Base-by-base conservation (phyloP, 2,888 invertebrate genomes). In the Troides helena region DNA sequence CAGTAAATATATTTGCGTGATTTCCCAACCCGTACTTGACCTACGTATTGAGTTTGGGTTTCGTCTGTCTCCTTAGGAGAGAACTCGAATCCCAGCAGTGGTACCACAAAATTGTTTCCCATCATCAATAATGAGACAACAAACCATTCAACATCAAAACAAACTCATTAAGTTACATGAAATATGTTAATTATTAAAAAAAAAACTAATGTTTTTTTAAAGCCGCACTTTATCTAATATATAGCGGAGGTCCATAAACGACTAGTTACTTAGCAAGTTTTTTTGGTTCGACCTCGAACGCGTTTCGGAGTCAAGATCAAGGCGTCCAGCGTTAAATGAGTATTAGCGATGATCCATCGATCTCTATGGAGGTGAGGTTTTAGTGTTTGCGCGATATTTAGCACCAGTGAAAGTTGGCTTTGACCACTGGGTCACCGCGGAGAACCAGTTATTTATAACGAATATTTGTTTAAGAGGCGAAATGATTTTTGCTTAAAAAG, bases 371-470 rank as follows among this genome's bases (percentile, higher is more conserved):
- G 57, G 69, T 25, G 68, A 21, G 56, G 50, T 10, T 21, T 63
- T 46, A 21, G 36, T 69, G 53, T 68, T 68, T 65, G 64, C 59
- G 65, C 30, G 69, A 69, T 69, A 61, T 69, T 69, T 69, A 69
- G 65, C 69, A 65, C 25, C 65, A 60, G 69, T 69, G 69, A 69
- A 69, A 69, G 69, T 69, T 39, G 25, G 36, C 46, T 23, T 50
- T 21, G 43, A 21, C 17, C n/a, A 14, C 59, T 64, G 68, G 68
- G 63, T 62, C 68, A 62, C n/a, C 39, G 57, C 30, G 6, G 57
- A 21, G 58, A 46, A 68, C 68, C 68, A 56, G 69, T 69, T 69
- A 21, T 61, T 23, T 67, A 53, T 67, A 39, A 61, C 67, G 60
- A 56, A 53, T 69, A 39, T 63, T 67, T 67, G 64, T 39, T 65